Evolutionary conservation across 1,140 invertebrate genomes (phyloP).

Genomic region (Papilio machaon): DNA sequence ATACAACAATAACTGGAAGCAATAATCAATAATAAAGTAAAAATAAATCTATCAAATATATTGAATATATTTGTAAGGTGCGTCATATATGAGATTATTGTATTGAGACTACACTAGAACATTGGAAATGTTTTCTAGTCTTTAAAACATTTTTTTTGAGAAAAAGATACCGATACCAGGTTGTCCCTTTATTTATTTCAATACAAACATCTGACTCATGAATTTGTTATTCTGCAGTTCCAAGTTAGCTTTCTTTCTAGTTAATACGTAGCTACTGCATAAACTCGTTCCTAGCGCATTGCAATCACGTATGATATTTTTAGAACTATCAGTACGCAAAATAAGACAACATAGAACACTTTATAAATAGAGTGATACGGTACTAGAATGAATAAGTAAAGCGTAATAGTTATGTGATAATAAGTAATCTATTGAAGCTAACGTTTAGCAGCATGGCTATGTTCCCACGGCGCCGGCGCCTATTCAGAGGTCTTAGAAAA

Average conservation of each 20-base stretch:
- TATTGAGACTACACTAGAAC: too few species aligned
- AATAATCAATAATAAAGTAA: background rate
- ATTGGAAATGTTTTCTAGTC: too few species aligned
- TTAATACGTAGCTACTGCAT: constrained; percentile 11
- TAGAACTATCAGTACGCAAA: constrained; percentile 23
- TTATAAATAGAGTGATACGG: constrained; percentile 33
- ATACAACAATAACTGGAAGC: constrained; percentile 11
- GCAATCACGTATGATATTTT: constrained; percentile 22
- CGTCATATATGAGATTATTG: background rate
- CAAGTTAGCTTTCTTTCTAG: constrained; percentile 20
- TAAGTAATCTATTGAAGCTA: constrained; percentile 29
- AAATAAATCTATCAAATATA: background rate
- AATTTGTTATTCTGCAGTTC: background rate
- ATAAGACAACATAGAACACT: constrained; percentile 24
- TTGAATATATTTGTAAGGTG: background rate
- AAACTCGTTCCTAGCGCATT: constrained; percentile 21
- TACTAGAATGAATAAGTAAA: constrained; percentile 37
- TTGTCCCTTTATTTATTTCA: background rate
- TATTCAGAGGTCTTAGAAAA: constrained; percentile 61
- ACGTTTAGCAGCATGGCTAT: constrained; percentile 47
- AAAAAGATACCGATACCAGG: background rate
- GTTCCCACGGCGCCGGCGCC: constrained; percentile 57
- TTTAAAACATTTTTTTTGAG: too few species aligned
- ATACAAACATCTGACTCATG: background rate
- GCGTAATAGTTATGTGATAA: constrained; percentile 34